Base-by-base conservation (phyloP, 2,888 invertebrate genomes). In the Ormyrus thymus region DNA sequence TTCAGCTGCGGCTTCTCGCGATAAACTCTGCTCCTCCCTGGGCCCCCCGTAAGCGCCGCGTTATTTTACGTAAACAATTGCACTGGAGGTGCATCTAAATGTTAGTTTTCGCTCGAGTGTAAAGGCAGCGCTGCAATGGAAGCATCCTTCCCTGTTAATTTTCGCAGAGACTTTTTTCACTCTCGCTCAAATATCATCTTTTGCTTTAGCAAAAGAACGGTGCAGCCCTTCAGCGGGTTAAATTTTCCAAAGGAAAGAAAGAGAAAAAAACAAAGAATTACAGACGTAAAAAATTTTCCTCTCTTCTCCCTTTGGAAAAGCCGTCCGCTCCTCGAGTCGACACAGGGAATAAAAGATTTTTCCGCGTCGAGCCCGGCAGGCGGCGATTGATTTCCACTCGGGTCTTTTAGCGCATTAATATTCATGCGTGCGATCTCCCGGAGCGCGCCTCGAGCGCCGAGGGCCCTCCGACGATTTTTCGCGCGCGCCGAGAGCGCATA, bases 361-460 rank as follows among this genome's bases (percentile, higher is more conserved):
- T 53, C 29, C 61, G 15, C 46, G 11, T 43, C 51, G 7, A 13
- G 29, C 71, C 9, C 43, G 51, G 50, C 2, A 4, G 4, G 11
- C 6, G 45, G 11, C 64, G 64, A 69, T 78, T 78, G 78, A 78
- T 69, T 74, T 69, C 59, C 61, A 46, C 50, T 73, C 29, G 9
- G 45, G 62, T 11, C 68, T 74, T 64, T 69, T 64, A 73, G 64
- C 43, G 29, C 74, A 74, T 78, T 78, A 78, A 78, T 78, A 78
- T 74, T 73, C 73, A 69, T 74, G 56, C 56, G 55, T 46, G 53
- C 64, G 64, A 76, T 76, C 50, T 76, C 64, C 13, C 50, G 50
- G 29, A 53, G 0, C 65, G 56, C 58, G 58, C 66, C 46, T 66
- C 77, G 75, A 70, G 59, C 56, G 71, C 64, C 65, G 56, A 62